Base-by-base conservation (phyloP, 2,113 vertebrate genomes). In the Strix uralensis region DNA sequence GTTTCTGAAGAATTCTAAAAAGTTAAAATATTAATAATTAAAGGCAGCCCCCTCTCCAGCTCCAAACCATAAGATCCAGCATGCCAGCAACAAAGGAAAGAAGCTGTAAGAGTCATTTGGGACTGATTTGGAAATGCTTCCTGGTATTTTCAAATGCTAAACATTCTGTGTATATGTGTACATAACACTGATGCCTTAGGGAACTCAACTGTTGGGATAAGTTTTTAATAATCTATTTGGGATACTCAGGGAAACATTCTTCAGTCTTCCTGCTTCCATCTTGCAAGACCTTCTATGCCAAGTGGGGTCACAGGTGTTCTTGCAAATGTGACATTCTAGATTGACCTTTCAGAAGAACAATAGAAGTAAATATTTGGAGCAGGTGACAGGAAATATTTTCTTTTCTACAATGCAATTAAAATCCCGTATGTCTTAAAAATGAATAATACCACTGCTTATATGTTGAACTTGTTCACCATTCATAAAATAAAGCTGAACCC, bases 301-400 rank as follows among this genome's bases (percentile, higher is more conserved):
- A 57, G 40, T 63, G 11, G 44, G 92, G 96, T 95, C 96, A 89
- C 0, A 49, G 86, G 86, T 96, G 92, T 94, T 90, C 90, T 92
- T 93, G 79, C 96, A 95, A 91, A 94, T 93, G 88, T 88, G 62
- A 25, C 71, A 69, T 73, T 93, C 86, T 49, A 78, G 42, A 54
- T 47, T 55, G 13, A 77, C 88, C 86, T 97, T 95, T 92, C 59
- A 79, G 63, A 91, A 95, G 71, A 97, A 98, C 92, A 97, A 97
- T 94, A 73, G 78, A 88, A 86, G 69, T 42, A 86, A 94, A 78
- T 81, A 65, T 65, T 78, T 88, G 19, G 21, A 91, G 20, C 65
- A 82, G 62, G 88, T 94, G 78, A 94, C 81, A 97, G 97, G 97
- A 97, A 95, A 91, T 94, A 78, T 25, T 65, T 94, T 54, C 10